Conservation (phyloP, 2,888 invertebrate species). For the Mimumesa dahlbomi region DNA sequence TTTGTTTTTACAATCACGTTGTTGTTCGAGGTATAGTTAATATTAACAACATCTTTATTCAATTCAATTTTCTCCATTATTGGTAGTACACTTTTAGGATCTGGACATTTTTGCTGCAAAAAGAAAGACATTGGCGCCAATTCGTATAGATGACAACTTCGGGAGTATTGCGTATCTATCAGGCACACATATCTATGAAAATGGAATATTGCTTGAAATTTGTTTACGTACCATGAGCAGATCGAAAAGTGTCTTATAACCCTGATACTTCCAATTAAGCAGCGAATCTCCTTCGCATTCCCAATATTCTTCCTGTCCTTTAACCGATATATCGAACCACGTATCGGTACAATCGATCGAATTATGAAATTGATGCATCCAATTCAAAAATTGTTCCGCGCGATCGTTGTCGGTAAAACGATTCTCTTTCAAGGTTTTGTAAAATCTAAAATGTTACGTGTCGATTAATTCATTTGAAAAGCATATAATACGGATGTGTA, state of each 20-base stretch:
- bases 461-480: neutral
- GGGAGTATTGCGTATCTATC: too few relatives aligned
- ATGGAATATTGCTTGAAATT: too few relatives aligned
- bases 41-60: slow-evolving; percentile 82
- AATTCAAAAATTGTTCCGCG: slow-evolving; percentile 82
- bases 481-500: neutral
- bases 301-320: slow-evolving; percentile 84
- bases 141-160: neutral
- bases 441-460: slow-evolving; percentile 49
- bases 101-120: slow-evolving; percentile 81
- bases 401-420: slow-evolving; percentile 33
- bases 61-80: slow-evolving; percentile 80
- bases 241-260: slow-evolving; percentile 86
- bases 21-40: slow-evolving; percentile 81
- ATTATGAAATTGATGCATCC: slow-evolving; percentile 82
- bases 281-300: slow-evolving; percentile 86
- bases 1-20: slow-evolving; percentile 82
- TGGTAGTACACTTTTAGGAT: slow-evolving; percentile 79
- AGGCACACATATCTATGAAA: too few relatives aligned
- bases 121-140: neutral
- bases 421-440: slow-evolving; percentile 39
- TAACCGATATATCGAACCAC: slow-evolving; percentile 86
- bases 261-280: slow-evolving; percentile 88
- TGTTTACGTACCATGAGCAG: slow-evolving; percentile 84
- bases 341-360: slow-evolving; percentile 84